Percentiles rank a stretch among this genome's conserved stretches.
phyloP scores from a whole-genome alignment of 2,113 vertebrate genomes.

The Protomyctophum bolini region DNA sequence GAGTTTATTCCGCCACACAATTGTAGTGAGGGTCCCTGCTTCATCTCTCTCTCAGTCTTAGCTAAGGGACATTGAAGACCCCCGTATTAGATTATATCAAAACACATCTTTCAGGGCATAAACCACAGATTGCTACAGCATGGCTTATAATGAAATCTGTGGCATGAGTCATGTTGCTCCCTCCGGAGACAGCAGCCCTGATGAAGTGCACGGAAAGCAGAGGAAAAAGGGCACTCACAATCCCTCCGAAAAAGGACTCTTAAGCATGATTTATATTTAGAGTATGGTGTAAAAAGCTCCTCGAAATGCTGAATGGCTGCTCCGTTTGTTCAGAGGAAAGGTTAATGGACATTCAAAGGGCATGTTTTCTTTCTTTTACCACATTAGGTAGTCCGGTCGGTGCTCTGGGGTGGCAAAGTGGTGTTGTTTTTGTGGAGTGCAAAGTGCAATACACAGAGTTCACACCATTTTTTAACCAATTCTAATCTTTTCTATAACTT shows the following conservation, averaged over 20 bases:
- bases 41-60: neutral
- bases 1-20: too few species aligned
- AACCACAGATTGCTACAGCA: neutral
- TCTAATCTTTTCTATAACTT: too few species aligned
- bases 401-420: too few species aligned
- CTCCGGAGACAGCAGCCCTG: neutral
- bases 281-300: conserved; percentile 22
- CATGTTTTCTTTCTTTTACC: conserved; percentile 27
- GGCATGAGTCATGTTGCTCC: neutral
- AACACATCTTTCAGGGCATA: neutral
- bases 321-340: conserved; percentile 40
- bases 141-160: neutral
- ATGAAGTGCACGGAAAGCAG: conserved; percentile 8
- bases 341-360: conserved; percentile 53
- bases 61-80: neutral
- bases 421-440: too few species aligned
- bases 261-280: too few species aligned
- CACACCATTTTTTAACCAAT: too few species aligned
- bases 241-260: conserved; percentile 5
- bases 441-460: too few species aligned
- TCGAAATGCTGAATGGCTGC: conserved; percentile 20
- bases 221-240: conserved; percentile 37
- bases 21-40: too few species aligned
- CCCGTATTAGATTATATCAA: neutral
- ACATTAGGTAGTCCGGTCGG: neutral